A percentile compares a stretch with the other conserved stretches of the same genome.
phyloP scores from a whole-genome alignment of 2,888 invertebrate species.

The Loripinus fragilis region DNA sequence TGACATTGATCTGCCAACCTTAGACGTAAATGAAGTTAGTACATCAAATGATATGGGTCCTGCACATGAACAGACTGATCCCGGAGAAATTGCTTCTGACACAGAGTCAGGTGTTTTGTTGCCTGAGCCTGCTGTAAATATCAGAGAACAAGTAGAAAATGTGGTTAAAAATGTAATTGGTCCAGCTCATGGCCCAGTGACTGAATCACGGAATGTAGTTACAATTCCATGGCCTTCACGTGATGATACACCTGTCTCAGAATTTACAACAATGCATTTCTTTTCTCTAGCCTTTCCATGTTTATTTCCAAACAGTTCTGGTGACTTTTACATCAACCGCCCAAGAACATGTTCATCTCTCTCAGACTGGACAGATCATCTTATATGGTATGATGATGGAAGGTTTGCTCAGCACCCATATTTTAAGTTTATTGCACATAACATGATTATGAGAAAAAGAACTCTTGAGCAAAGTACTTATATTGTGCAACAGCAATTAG shows the following conservation, averaged over 20 bases:
- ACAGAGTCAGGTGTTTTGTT: background rate
- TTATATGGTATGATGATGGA: conserved; percentile 45
- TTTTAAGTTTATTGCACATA: conserved; percentile 28
- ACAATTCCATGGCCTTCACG: conserved; percentile 9
- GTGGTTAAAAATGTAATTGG: background rate
- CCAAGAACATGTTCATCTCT: conserved; percentile 40
- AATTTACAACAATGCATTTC: conserved; percentile 7
- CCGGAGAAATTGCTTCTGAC: background rate
- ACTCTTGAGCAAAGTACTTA: too few species aligned
- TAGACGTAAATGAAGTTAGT: background rate
- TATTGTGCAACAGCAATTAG: conserved; percentile 37
- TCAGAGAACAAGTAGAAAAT: background rate
- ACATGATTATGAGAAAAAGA: conserved; percentile 43
- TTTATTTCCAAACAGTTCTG: background rate
- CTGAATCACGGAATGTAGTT: background rate
- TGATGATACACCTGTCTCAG: background rate
- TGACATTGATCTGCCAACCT: conserved; percentile 11
- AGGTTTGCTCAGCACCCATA: conserved; percentile 45
- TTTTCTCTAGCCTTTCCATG: conserved; percentile 4
- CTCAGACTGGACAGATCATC: too few species aligned
- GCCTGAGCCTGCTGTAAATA: background rate
- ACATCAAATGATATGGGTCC: background rate
- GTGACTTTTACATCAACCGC: conserved; percentile 34
- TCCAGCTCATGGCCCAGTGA: background rate
- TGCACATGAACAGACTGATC: background rate